Evolutionary conservation across 2,113 vertebrate species (phyloP).

Genomic region (Catharus minimus): DNA sequence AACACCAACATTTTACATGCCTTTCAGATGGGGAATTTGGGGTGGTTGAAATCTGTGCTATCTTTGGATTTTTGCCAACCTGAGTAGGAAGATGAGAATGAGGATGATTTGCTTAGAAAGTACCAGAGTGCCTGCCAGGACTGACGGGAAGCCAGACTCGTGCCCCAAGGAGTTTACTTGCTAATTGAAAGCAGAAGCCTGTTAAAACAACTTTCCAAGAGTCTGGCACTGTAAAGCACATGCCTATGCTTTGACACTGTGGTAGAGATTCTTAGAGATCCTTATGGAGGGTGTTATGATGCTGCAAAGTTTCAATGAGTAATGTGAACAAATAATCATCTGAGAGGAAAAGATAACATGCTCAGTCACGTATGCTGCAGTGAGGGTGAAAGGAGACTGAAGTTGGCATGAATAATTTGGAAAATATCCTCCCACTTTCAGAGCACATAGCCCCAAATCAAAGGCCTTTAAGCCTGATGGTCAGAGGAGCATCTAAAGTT

Average conservation of each 20-base stretch:
- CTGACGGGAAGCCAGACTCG: slow-evolving; percentile 13
- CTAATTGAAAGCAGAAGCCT: slow-evolving; percentile 47
- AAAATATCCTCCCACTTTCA: not conserved
- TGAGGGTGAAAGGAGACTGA: not conserved
- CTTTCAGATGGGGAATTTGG: not conserved
- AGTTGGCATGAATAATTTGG: not conserved
- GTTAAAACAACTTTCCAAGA: slow-evolving; percentile 32
- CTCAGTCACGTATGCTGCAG: not conserved
- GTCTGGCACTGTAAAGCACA: not conserved
- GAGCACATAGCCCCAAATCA: fast-evolving
- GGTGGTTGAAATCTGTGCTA: not conserved
- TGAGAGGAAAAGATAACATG: slow-evolving; percentile 9
- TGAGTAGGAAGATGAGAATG: slow-evolving; percentile 3
- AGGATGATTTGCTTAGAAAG: slow-evolving; percentile 33
- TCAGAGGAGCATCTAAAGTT: not conserved
- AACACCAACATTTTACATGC: not conserved
- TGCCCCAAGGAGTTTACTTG: slow-evolving; percentile 21
- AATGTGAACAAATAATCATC: not conserved
- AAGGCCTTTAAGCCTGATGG: not conserved
- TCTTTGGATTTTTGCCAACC: not conserved
- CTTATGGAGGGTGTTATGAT: not conserved
- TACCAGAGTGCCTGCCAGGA: slow-evolving; percentile 4
- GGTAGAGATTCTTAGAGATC: slow-evolving; percentile 27
- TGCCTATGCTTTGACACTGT: not conserved
- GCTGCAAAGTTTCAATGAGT: slow-evolving; percentile 6